Conservation (phyloP, 2,797 vertebrate species). For the Gymnocypris eckloni region DNA sequence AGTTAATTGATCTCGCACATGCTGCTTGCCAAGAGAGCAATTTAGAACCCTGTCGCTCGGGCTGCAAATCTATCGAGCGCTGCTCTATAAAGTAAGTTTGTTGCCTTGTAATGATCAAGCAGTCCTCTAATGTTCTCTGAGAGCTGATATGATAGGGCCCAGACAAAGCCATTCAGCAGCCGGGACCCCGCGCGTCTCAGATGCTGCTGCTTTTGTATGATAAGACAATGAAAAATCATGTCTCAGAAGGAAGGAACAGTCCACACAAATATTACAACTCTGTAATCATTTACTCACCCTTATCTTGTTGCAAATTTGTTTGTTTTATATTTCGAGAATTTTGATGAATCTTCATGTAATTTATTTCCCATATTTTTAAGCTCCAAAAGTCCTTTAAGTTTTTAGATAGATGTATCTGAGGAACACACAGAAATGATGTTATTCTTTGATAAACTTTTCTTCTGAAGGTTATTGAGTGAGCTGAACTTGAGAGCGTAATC, state of each 20-base stretch:
- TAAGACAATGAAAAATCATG: constrained; percentile 23
- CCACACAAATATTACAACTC: neutral
- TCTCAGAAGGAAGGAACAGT: neutral
- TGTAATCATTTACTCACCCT: neutral
- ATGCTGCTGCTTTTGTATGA: neutral
- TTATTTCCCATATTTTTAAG: neutral
- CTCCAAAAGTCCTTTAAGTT: neutral
- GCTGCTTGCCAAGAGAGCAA: constrained; percentile 61
- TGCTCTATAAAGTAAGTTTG: constrained; percentile 64
- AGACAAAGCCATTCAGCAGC: constrained; percentile 45
- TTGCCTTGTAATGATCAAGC: constrained; percentile 64
- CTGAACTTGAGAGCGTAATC: neutral
- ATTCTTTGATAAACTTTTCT: neutral
- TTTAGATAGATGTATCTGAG: neutral
- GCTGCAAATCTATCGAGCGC: constrained; percentile 54
- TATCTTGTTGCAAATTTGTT: neutral
- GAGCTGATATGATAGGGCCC: constrained; percentile 56
- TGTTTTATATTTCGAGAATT: neutral
- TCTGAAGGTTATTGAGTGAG: neutral
- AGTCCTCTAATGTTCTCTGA: constrained; percentile 59
- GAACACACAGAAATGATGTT: neutral
- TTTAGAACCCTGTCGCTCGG: constrained; percentile 59
- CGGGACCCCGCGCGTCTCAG: neutral
- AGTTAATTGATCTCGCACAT: constrained; percentile 71
- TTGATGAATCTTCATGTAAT: neutral